phyloP scores from a whole-genome alignment of 2,888 invertebrate species.

The Acrocyrtus sp. region DNA sequence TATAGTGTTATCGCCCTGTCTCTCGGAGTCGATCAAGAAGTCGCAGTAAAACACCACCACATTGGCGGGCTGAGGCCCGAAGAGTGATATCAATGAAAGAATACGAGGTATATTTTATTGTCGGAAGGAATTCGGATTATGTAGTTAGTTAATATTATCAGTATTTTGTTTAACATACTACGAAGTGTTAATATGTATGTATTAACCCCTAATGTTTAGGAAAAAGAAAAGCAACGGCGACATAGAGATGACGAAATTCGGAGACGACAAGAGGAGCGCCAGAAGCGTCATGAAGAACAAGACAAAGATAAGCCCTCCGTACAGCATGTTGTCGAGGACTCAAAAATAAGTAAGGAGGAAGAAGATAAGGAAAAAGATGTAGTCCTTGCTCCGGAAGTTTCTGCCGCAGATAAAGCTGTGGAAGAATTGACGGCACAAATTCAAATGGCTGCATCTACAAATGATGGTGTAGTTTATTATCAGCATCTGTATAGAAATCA shows the following conservation, averaged over 20 bases:
- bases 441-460: slow-evolving; percentile 48
- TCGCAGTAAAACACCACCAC: slow-evolving; percentile 90
- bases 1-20: slow-evolving; percentile 57
- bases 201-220: slow-evolving; percentile 24
- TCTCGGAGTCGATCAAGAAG: slow-evolving; percentile 75
- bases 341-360: slow-evolving; percentile 1
- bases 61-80: slow-evolving; percentile 91
- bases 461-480: slow-evolving; percentile 60
- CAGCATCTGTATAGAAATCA: slow-evolving; percentile 58
- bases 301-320: slow-evolving; percentile 10
- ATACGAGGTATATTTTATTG: slow-evolving; percentile 77
- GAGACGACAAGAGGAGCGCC: slow-evolving; percentile 70
- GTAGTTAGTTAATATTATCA: too few relatives aligned
- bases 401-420: slow-evolving; percentile 46
- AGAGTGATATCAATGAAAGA: slow-evolving; percentile 85
- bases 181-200: neutral
- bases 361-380: slow-evolving; percentile 32
- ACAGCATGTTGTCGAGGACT: neutral
- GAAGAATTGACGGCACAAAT: slow-evolving; percentile 52
- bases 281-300: slow-evolving; percentile 70
- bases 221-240: slow-evolving; percentile 66
- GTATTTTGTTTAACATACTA: too few relatives aligned
- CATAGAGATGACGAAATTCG: slow-evolving; percentile 72
- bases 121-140: too few relatives aligned
- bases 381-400: slow-evolving; percentile 25